These are phyloP conservation scores for Leptinotarsa haldemani DNA, from an alignment of 2,888 invertebrate genomes.

Conservation along the genomic window DNA sequence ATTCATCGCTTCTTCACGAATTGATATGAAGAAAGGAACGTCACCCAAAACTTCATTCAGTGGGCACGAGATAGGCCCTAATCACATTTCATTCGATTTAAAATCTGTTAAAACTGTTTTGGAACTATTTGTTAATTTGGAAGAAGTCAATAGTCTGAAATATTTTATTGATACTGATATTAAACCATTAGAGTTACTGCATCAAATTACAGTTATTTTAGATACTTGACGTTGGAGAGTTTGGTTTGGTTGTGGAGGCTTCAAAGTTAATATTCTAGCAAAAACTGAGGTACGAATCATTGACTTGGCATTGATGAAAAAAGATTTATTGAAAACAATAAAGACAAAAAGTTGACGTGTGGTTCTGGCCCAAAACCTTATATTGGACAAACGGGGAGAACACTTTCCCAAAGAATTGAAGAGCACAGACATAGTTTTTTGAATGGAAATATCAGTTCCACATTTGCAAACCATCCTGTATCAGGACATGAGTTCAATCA, in stretches of 20 bases:
- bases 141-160: constrained; percentile 66
- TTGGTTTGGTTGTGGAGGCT: neutral
- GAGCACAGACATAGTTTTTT: no score
- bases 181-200: constrained; percentile 38
- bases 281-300: no score
- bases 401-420: no score
- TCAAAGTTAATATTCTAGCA: no score
- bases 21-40: constrained; percentile 64
- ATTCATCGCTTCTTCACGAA: constrained; percentile 67
- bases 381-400: no score
- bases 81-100: constrained; percentile 68
- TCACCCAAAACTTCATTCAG: constrained; percentile 60
- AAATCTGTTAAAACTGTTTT: constrained; percentile 63
- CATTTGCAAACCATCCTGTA: no score
- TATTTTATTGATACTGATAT: constrained; percentile 55
- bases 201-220: constrained; percentile 33
- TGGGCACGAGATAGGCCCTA: constrained; percentile 64
- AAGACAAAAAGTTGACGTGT: no score
- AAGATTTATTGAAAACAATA: no score
- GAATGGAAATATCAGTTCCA: no score
- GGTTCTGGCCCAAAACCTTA: no score
- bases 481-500: no score
- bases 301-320: no score
- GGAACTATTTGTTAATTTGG: constrained; percentile 62
- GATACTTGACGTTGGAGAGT: constrained; percentile 19